Evolutionary conservation across 2,888 invertebrate species (phyloP).

Genomic region (Parascotia fuliginaria): DNA sequence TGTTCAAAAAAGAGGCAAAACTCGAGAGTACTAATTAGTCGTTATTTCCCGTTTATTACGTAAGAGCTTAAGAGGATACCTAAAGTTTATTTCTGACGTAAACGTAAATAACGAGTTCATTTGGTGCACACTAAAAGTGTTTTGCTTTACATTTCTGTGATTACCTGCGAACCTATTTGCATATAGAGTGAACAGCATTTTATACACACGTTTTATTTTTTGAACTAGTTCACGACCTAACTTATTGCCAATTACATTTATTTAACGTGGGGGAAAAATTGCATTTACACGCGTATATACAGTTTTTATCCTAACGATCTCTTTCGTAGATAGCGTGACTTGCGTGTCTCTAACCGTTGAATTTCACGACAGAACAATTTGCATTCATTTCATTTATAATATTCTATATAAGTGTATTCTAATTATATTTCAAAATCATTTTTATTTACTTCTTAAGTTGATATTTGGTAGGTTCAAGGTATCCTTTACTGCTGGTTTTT

Average conservation of each 20-base stretch:
- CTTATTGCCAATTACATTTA: constrained; percentile 8
- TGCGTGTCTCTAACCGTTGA: constrained; percentile 18
- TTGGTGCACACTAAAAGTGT: not conserved
- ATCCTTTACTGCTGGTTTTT: not conserved
- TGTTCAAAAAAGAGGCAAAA: too few relatives aligned
- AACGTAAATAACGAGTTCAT: too few relatives aligned
- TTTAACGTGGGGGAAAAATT: constrained; percentile 17
- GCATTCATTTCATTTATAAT: constrained; percentile 27
- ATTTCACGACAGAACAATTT: constrained; percentile 32
- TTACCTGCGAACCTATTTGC: not conserved
- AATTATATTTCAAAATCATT: constrained; percentile 18
- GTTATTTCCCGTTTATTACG: too few relatives aligned
- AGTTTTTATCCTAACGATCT: constrained; percentile 27
- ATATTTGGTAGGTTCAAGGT: too few relatives aligned
- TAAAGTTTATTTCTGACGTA: too few relatives aligned
- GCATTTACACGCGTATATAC: constrained; percentile 14
- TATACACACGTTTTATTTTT: not conserved
- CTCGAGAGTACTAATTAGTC: too few relatives aligned
- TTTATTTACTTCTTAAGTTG: constrained; percentile 11
- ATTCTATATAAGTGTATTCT: constrained; percentile 19
- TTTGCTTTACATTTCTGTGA: not conserved
- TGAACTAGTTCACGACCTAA: not conserved
- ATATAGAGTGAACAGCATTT: not conserved
- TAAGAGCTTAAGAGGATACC: too few relatives aligned
- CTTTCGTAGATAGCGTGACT: constrained; percentile 44